Conservation (phyloP, 2,888 invertebrate genomes). For the Lithodes maja region DNA sequence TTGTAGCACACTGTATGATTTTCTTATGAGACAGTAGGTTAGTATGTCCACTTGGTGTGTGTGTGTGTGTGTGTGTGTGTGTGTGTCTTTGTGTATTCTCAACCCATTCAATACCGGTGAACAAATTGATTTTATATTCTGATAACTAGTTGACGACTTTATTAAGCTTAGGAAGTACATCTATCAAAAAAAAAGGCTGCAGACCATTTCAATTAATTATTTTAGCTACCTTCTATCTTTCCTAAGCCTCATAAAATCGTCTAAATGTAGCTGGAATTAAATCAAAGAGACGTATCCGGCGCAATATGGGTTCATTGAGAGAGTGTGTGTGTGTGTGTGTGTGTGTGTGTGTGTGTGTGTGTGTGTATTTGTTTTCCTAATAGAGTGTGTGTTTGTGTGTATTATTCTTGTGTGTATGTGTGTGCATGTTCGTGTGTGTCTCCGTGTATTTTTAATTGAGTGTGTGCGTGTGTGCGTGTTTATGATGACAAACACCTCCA, state of each 20-base stretch:
- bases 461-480: conserved; percentile 10
- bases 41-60: neutral
- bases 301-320: neutral
- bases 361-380: conserved; percentile 11
- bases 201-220: no score
- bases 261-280: no score
- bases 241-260: no score
- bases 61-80: conserved; percentile 20
- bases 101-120: neutral
- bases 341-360: conserved; percentile 19
- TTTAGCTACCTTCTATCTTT: no score
- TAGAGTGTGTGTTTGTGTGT: conserved; percentile 5
- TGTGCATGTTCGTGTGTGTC: neutral
- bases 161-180: no score
- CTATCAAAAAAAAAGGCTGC: no score
- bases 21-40: no score
- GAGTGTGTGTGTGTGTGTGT: conserved; percentile 1
- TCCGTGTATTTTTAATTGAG: neutral
- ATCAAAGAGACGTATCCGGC: neutral
- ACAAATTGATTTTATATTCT: neutral
- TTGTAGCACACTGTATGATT: no score
- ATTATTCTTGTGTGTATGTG: neutral
- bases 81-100: conserved; percentile 3
- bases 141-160: neutral
- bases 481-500: neutral